Percentiles rank a stretch among this genome's conserved stretches.
phyloP scores from a whole-genome alignment of 2,888 invertebrate genomes.

The Gandaritis pyraliata region DNA sequence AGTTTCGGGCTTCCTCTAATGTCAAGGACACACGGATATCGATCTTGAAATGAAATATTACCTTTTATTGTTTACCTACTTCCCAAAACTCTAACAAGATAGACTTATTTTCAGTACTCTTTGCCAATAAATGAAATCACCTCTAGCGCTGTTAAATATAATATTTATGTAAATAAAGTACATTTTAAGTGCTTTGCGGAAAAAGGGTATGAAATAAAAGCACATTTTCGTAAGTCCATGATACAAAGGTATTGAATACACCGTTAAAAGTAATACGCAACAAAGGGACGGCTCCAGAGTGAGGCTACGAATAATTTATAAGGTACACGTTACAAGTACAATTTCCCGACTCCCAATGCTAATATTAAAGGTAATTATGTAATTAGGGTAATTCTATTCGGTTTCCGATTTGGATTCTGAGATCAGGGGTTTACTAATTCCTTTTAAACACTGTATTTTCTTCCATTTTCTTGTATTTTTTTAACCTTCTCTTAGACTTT shows the following conservation, averaged over 20 bases:
- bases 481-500: neutral
- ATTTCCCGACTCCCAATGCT: constrained; percentile 32
- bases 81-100: neutral
- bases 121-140: neutral
- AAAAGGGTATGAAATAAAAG: constrained; percentile 10
- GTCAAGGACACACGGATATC: constrained; percentile 79
- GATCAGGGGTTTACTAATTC: constrained; percentile 18
- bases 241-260: constrained; percentile 35
- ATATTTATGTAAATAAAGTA: neutral
- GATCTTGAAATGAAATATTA: constrained; percentile 57
- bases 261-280: constrained; percentile 61
- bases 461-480: neutral
- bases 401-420: constrained; percentile 16
- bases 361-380: constrained; percentile 37
- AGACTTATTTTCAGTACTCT: neutral
- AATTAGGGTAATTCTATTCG: constrained; percentile 30
- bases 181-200: constrained; percentile 2
- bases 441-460: constrained; percentile 4
- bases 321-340: constrained; percentile 60
- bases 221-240: constrained; percentile 18
- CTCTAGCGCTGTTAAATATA: neutral
- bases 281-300: constrained; percentile 63
- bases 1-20: constrained; percentile 56
- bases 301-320: constrained; percentile 72
- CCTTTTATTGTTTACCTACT: constrained; percentile 24